Base-by-base conservation (phyloP, 2,888 invertebrate species). In the Perizoma affinitatum region DNA sequence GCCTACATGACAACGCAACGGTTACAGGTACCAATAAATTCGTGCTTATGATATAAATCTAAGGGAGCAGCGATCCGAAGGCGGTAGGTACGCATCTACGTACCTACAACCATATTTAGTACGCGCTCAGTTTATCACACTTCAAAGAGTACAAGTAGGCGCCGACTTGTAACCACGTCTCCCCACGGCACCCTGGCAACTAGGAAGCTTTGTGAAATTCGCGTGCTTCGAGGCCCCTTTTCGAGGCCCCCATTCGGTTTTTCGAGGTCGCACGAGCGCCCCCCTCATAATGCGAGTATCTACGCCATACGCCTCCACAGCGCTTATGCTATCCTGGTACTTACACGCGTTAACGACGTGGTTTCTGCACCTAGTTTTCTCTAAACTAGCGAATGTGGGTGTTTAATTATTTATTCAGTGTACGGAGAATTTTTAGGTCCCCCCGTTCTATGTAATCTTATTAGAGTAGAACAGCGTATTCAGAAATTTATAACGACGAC, bases 201-300 rank as follows among this genome's bases (percentile, higher is more conserved):
- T 84, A 84, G 85, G 87, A 88, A 86, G 89, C 90, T 90, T 87
- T 88, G 90, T 86, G 88, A 87, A 88, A 85, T 88, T 88, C 85
- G 85, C 87, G 83, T 84, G 87, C 86, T 85, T 22, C 22, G 22
- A 22, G 22, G 22, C 22, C 22, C 22, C 22, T 22, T 84, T 84
- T 83, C 82, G 85, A 83, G 83, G 82, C 83, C 87, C 87, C 85
- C 82, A 82, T 87, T 87, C 79, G 87, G 88, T 87, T 90, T 90
- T 89, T 90, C 87, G 90, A 88, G 88, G 88, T 86, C 88, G 84
- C 77, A 73, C 78, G 72, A 72, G 74, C 63, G 67, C 77, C 82
- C 78, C 74, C 75, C 67, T 75, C 74, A 78, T 81, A 83, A 83
- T 80, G 75, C 79, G 79, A 80, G 81, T 76, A 75, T 73, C 71